Base-by-base conservation (phyloP, 2,113 vertebrate species). In the Turnix velox region DNA sequence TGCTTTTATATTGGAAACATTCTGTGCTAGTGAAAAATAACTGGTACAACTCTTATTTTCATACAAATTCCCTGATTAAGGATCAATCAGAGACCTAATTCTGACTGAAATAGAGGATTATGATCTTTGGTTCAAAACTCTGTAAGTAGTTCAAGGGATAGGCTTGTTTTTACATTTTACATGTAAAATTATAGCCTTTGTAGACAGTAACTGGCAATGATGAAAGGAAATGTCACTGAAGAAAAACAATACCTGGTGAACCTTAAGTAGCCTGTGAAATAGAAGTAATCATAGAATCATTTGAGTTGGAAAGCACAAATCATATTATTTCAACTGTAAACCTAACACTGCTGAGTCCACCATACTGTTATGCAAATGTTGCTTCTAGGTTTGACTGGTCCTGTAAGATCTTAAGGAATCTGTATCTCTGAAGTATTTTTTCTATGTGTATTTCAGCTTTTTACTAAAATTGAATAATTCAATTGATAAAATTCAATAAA, bases 301-400 rank as follows among this genome's bases (percentile, higher is more conserved):
- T 59, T 65, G 18, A 7, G 7, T 59, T 66, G 35, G 33, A 67
- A 61, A 82, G 48, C 14, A 55, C 12, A 61, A 30, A 5, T 37
- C 39, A 46, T 18, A n/a, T 0, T 1, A 65, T 11, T 65, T 23
- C 14, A 45, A 8, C 27, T 0, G 0, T 33, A 78, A 65, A 59
- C 12, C 30, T 73, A 59, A 52, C 15, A n/a, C 25, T 61, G 46
- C 46, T 39, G 85, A 59, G 30, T 59, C 54, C 35, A 54, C 13
- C 61, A 48, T 59, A 52, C 51, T 1, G 0, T 28, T 68, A 19
- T 37, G 22, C 59, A 66, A 66, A 43, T 1, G 0, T 74, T 63
- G 25, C 33, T 43, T 25, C 12, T 61, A 55, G 14, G 12, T 13
- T 54, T 62, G 46, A 55, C 10, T 27, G 10, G 24, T 61, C 20